Percentiles rank a stretch among this genome's conserved stretches.
Conservation (phyloP, 2,888 invertebrate genomes). For the Clostera curtula region DNA sequence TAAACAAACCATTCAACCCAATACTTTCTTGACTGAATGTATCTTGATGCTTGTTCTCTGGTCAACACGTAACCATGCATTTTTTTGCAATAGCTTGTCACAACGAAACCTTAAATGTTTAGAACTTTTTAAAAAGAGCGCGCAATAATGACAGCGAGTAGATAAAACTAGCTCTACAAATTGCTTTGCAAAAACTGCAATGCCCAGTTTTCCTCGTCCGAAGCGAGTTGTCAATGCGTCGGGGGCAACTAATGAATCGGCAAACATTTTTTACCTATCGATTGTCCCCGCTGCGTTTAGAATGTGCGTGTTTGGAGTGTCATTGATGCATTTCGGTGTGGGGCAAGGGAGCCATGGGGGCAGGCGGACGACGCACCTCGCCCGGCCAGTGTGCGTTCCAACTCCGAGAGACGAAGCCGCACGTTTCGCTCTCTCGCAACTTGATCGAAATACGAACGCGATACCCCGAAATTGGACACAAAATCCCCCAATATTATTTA, state of each 20-base stretch:
- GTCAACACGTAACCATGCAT: too few relatives aligned
- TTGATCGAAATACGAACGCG: slow-evolving; percentile 58
- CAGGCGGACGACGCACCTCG: slow-evolving; percentile 37
- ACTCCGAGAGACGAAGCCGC: slow-evolving; percentile 49
- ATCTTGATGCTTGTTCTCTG: too few relatives aligned
- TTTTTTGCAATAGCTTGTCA: too few relatives aligned
- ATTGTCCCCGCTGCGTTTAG: slow-evolving; percentile 51
- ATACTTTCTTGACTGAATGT: too few relatives aligned
- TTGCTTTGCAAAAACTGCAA: too few relatives aligned
- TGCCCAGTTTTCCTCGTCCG: too few relatives aligned
- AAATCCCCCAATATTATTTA: slow-evolving; percentile 29
- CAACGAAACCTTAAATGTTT: too few relatives aligned
- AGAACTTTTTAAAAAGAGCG: too few relatives aligned
- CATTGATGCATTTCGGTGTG: slow-evolving; percentile 74
- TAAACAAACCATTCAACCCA: too few relatives aligned
- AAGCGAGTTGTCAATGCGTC: not conserved
- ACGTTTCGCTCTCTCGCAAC: slow-evolving; percentile 58
- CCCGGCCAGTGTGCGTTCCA: slow-evolving; percentile 62
- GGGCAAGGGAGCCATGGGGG: slow-evolving; percentile 40
- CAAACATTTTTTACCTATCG: slow-evolving; percentile 44
- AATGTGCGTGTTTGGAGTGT: slow-evolving; percentile 69
- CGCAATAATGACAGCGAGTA: too few relatives aligned
- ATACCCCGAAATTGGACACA: slow-evolving; percentile 27
- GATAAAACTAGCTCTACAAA: too few relatives aligned
- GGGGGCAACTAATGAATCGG: slow-evolving; percentile 14